A percentile compares a stretch with the other conserved stretches of the same genome.
phyloP scores from a whole-genome alignment of 2,797 vertebrate species.

The Heliangelus exortis region DNA sequence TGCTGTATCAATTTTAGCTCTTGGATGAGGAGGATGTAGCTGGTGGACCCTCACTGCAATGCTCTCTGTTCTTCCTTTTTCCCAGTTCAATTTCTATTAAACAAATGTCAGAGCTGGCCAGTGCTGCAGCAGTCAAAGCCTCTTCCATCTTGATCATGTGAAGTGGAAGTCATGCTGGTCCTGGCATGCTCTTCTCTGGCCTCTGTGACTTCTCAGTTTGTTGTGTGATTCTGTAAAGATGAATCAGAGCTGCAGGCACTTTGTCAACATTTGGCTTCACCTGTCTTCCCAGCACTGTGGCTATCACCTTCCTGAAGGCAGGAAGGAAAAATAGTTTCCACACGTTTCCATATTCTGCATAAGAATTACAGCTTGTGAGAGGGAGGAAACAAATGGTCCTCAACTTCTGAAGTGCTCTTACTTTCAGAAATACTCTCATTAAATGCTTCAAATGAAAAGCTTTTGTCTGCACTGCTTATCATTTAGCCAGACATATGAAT shows the following conservation, averaged over 20 bases:
- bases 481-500: not conserved
- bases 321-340: not conserved
- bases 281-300: not conserved
- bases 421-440: not conserved
- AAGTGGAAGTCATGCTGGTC: not conserved
- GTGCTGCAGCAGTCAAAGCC: not conserved
- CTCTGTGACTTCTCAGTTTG: not conserved
- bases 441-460: not conserved
- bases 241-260: accelerated
- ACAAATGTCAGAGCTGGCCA: not conserved
- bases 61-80: not conserved
- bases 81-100: not conserved
- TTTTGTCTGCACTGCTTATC: not conserved
- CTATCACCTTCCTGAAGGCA: not conserved
- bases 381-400: not conserved
- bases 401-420: not conserved
- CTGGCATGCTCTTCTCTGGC: not conserved
- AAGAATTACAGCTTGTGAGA: not conserved
- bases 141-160: not conserved
- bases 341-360: not conserved
- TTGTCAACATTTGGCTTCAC: accelerated
- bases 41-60: accelerated
- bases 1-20: not conserved
- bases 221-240: not conserved
- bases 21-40: not conserved